A percentile compares a stretch with the other conserved stretches of the same genome.
These are phyloP conservation scores for Nothura maculosa DNA, from an alignment of 2,797 vertebrate genomes.

Conservation along the genomic window DNA sequence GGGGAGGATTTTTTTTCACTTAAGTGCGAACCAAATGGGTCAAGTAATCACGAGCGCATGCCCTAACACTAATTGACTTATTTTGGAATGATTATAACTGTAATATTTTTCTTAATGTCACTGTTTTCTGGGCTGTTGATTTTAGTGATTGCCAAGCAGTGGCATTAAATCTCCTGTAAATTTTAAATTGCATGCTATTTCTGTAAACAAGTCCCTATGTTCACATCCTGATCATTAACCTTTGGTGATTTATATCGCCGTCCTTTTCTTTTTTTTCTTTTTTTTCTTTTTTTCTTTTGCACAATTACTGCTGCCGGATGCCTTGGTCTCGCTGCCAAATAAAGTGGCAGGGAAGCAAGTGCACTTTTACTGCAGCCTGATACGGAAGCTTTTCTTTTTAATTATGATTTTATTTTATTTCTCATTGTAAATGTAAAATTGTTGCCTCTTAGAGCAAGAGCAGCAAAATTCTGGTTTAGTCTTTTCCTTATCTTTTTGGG, in stretches of 20 bases:
- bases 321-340: constrained; percentile 32
- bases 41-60: constrained; percentile 81
- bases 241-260: constrained; percentile 81
- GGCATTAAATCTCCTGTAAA: constrained; percentile 88
- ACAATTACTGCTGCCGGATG: constrained; percentile 68
- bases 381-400: constrained; percentile 37
- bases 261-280: background rate
- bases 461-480: background rate
- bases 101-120: constrained; percentile 89
- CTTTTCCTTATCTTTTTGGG: background rate
- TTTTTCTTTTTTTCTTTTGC: constrained; percentile 1
- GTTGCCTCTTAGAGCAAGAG: background rate
- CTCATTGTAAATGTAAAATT: background rate
- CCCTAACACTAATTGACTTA: constrained; percentile 86
- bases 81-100: constrained; percentile 85
- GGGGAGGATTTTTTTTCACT: constrained; percentile 74
- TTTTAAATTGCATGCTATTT: constrained; percentile 83
- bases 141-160: constrained; percentile 91
- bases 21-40: constrained; percentile 84
- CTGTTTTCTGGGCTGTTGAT: constrained; percentile 95
- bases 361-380: constrained; percentile 37
- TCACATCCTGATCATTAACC: constrained; percentile 84
- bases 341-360: constrained; percentile 42
- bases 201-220: constrained; percentile 84
- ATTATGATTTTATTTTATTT: constrained; percentile 36